These are phyloP conservation scores for Ladona fulva DNA, from an alignment of 1,140 invertebrate genomes.

Conservation along the genomic window DNA sequence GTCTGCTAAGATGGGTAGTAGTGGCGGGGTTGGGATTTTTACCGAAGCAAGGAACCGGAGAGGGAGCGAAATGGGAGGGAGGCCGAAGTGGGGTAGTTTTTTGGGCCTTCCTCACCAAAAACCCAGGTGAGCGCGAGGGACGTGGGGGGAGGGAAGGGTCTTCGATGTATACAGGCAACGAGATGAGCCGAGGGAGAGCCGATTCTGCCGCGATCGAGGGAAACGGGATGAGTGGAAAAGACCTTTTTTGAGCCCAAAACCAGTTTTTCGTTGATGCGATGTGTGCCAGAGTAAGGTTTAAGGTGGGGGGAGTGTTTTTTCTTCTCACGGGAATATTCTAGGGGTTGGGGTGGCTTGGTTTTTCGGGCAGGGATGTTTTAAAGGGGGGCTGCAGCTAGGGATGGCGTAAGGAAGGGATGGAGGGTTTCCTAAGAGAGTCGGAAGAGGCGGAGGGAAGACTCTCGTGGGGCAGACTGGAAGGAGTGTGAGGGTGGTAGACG, in stretches of 20 bases:
- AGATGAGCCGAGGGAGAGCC: neutral
- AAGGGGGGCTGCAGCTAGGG: slow-evolving; percentile 23
- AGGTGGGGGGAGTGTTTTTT: slow-evolving; percentile 13
- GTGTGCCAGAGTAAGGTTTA: slow-evolving; percentile 13
- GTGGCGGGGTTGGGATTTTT: no score
- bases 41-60: no score
- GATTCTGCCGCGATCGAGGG: neutral
- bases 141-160: neutral
- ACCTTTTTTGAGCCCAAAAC: neutral
- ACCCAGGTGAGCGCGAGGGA: neutral
- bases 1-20: no score
- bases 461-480: slow-evolving; percentile 25
- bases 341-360: slow-evolving; percentile 12
- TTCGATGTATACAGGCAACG: no score
- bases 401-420: slow-evolving; percentile 20
- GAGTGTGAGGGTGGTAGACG: slow-evolving; percentile 18
- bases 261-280: neutral
- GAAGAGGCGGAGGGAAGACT: slow-evolving; percentile 27
- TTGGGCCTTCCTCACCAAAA: no score
- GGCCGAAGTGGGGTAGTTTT: no score
- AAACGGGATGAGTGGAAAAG: neutral
- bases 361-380: no score
- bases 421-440: slow-evolving; percentile 24
- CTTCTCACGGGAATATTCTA: neutral
- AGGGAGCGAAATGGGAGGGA: no score